Evolutionary conservation across 2,888 invertebrate species (phyloP), one percentile per base, ranked within the genome.

Genomic region (Tortrix viridana): DNA sequence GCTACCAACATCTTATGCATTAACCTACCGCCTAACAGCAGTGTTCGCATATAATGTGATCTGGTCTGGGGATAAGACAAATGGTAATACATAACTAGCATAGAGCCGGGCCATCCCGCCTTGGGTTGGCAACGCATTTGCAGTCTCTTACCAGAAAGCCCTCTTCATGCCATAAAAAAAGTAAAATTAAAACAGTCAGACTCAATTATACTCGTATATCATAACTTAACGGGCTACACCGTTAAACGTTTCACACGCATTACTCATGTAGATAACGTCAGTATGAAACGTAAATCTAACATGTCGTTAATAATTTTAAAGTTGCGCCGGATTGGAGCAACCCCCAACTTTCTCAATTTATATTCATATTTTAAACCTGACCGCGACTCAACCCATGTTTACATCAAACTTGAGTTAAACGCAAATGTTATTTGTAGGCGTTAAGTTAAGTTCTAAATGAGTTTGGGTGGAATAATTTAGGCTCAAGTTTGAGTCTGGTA

Each of bases 361-460:
- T 89, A 89, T 89, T 89, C 88, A 89, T 89, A 89, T 88, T 88
- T 88, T 84, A 86, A 84, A 82, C 81, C 82, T 82, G 82, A 82
- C 82, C 83, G 79, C 71, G 84, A 82, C 82, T 81, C 75, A 65
- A 73, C 67, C 71, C 77, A 75, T 82, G 83, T 84, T 86, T 84
- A 82, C 79, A 82, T 80, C 76, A 77, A 84, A 84, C 71, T 87
- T 73, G 66, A 70, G 65, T 68, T 73, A 52, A 62, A 52, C 50
- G 62, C 62, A 38, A 61, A 50, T 50, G 19, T 50, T 61, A 56
- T 61, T 57, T 62, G 52, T 56, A 55, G 56, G 43, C 23, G 59
- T 46, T 50, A 26, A 22, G 26, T 54, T 56, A 56, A 50, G 44
- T 56, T 56, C 23, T 46, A 44, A 62, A 50, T 50, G 23, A 38